Evolutionary conservation across 1,140 invertebrate species (phyloP), one percentile per base, ranked within the genome.

Genomic region (Pentalonia nigronervosa): DNA sequence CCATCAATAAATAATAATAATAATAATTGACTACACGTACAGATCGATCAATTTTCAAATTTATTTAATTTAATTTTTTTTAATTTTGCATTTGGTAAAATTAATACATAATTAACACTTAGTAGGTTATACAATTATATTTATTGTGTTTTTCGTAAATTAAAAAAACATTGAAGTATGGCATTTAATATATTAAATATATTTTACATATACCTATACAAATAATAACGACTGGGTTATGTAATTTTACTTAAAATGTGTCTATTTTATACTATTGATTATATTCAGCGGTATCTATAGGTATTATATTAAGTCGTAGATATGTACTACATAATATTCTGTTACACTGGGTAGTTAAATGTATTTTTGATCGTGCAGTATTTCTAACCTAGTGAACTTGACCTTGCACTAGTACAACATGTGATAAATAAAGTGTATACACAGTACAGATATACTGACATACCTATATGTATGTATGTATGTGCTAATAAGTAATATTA

Each of bases 341-440:
- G 7, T 36, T 47, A 87, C 60, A 87, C 30, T 47, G 45, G 41
- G 47, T 53, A 89, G 47, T 89, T 89, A 53, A 50, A 48, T 20
- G 23, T 53, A 89, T 53, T 56, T 89, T 53, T 34, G 34, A 89
- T 89, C 50, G n/a, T 41, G 11, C 21, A 36, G 11, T 9, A 36
- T 56, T 89, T 89, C 50, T 89, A 89, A 89, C 88, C 50, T 89
- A 89, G 88, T 89, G 88, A 34, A 89, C 88, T 89, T 89, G 88
- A 89, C 88, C 88, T 89, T 89, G 88, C 50, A 89, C 8, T 89
- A 89, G n/a, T 41, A 89, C 50, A 56, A 56, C 34, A 7, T 14
- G 50, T 21, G 48, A 89, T 89, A 56, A 50, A 88, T 23, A 88
- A 87, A 9, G n/a, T 50, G 48, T 88, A 25, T 56, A 25, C 0